Evolutionary conservation across 2,797 vertebrate species (phyloP).

Genomic region (Pantherophis vulpinus): DNA sequence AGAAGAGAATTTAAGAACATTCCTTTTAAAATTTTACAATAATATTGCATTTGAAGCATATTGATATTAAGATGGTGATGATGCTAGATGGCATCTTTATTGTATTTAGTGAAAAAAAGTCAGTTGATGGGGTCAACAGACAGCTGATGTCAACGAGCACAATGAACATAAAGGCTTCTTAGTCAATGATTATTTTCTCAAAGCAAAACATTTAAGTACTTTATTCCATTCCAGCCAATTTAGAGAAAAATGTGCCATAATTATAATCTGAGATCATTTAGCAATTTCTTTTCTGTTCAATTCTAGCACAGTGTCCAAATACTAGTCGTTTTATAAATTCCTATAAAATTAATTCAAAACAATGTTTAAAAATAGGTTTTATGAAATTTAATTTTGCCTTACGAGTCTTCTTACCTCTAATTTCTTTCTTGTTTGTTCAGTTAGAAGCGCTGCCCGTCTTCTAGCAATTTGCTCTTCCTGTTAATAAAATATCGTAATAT

Average conservation of each 20-base stretch:
- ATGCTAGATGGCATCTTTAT: background rate
- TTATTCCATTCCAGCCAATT: conserved; percentile 24
- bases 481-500: conserved; percentile 38
- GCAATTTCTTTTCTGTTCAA: background rate
- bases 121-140: background rate
- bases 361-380: background rate
- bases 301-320: background rate
- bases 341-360: background rate
- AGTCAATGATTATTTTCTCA: background rate
- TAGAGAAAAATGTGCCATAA: background rate
- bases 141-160: background rate
- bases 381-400: background rate
- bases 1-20: background rate
- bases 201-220: background rate
- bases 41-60: background rate
- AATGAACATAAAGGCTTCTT: background rate
- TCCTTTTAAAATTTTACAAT: background rate
- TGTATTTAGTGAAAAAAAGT: background rate
- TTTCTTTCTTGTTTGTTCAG: conserved; percentile 66
- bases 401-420: conserved; percentile 64
- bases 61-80: background rate
- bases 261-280: background rate
- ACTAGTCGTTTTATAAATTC: conserved; percentile 31
- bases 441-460: conserved; percentile 85
- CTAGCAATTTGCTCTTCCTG: conserved; percentile 79